A percentile compares a stretch with the other conserved stretches of the same genome.
These are phyloP conservation scores for Pantala flavescens DNA, from an alignment of 1,140 invertebrate species.

Conservation along the genomic window DNA sequence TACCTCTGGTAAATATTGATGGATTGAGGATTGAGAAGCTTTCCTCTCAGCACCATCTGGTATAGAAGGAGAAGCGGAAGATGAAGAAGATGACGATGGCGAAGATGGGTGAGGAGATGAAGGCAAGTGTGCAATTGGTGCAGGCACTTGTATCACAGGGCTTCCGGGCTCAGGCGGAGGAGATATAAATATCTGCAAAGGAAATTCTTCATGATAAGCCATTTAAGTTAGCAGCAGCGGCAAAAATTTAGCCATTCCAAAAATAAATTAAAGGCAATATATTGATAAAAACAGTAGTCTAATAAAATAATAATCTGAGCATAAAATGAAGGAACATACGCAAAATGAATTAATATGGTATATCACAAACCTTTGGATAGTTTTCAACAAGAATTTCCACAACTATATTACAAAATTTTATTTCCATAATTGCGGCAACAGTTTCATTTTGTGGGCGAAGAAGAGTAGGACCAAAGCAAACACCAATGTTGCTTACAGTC, in stretches of 20 bases:
- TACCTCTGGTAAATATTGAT: too few species aligned
- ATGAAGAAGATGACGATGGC: background rate
- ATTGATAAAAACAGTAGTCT: too few species aligned
- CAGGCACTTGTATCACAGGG: background rate
- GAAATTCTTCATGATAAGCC: too few species aligned
- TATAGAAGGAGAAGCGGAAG: background rate
- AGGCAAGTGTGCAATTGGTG: background rate
- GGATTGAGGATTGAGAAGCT: background rate
- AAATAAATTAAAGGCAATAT: too few species aligned
- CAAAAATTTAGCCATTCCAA: too few species aligned
- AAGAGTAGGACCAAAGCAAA: constrained; percentile 98
- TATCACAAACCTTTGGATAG: constrained; percentile 59
- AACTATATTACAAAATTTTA: constrained; percentile 97
- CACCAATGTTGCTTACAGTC: constrained; percentile 92
- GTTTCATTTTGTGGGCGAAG: constrained; percentile 90
- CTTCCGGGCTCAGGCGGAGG: background rate
- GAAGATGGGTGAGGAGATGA: background rate
- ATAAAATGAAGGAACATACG: too few species aligned
- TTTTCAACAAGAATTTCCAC: constrained; percentile 94
- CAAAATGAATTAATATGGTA: too few species aligned
- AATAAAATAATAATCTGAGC: too few species aligned
- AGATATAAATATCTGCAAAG: background rate
- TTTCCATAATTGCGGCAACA: constrained; percentile 93
- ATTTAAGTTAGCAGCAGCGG: too few species aligned
- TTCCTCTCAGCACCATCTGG: background rate